Evolutionary conservation across 2,797 vertebrate genomes (phyloP), one percentile per base, ranked within the genome.

Genomic region (Rhinoraja longicauda): DNA sequence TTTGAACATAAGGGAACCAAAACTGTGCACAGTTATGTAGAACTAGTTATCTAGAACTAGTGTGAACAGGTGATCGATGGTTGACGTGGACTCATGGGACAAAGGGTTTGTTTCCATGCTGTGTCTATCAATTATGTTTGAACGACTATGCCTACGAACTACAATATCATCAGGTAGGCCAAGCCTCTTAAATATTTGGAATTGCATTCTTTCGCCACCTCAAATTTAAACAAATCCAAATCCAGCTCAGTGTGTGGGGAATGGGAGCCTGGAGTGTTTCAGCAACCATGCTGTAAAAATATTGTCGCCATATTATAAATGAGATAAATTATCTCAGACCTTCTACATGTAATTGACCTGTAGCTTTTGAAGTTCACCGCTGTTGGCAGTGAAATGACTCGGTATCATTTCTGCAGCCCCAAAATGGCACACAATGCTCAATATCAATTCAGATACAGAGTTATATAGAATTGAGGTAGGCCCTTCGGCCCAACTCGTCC

Each of bases 161-260:
- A 29, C n/a, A n/a, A n/a, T 32, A 32, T 77, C 19, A 36, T 36
- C 73, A 75, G 73, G 1, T 10, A 15, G 78, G 77, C 77, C 77
- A 78, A 39, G 78, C 2, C 17, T 9, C 36, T 77, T 78, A 78
- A 78, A 78, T 21, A 6, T 36, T 6, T 78, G 39, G 36, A 78
- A 15, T 77, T 15, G n/a, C n/a, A 77, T 4, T 2, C n/a, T 77
- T 32, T 77, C 32, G 15, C 13, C 75, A 39, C 36, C 36, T 39
- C 77, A 36, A 78, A 21, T 77, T 76, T 77, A n/a, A n/a, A n/a
- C n/a, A 77, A 77, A 77, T 77, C n/a, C n/a, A 77, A 36, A 77
- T 32, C 57, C 78, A 15, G 32, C 21, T 17, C 36, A 21, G 36
- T 36, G 36, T 76, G 13, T 36, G 19, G 76, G 59, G 57, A 6